Base-by-base conservation (phyloP, 2,888 invertebrate species). In the Falcaria lacertinaria region DNA sequence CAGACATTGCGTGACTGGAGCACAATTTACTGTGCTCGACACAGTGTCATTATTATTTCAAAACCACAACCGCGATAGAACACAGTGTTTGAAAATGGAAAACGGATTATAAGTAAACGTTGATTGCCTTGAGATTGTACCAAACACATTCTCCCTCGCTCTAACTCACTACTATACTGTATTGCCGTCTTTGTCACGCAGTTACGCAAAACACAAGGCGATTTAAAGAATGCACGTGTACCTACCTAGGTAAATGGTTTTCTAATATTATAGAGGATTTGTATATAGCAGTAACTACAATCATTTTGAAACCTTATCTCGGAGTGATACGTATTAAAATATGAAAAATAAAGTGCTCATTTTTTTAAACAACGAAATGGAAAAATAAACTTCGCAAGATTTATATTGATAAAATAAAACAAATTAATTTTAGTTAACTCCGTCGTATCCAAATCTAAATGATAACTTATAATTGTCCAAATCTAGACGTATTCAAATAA, bases 41-140 rank as follows among this genome's bases (percentile, higher is more conserved):
- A 64, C 67, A 14, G 67, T 59, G 60, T 48, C 40, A 37, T 34
- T 13, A 19, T 42, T 56, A 52, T 52, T 57, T 55, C 25, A 50
- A 49, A 49, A 50, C 40, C 44, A 39, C 38, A 52, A 54, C 47
- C 58, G 50, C 52, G 46, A 54, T 56, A 43, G 38, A 42, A 57
- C 73, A 64, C 71, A 48, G 75, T 68, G 59, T 59, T 47, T 57
- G 53, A 58, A 61, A 65, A 54, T 80, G 82, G 81, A 84, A 85
- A 80, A 73, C 80, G 68, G 62, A 57, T 64, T 64, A 57, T 52
- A 66, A 75, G 84, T 81, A 85, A 86, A 85, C 87, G 87, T 87
- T 74, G 87, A 71, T 88, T 80, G 69, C 87, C 87, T 88, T 88
- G 87, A 87, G 71, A 70, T 67, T 66, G 60, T 70, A 69, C 65